Base-by-base conservation (phyloP, 2,113 vertebrate genomes). In the Cercopithecus mona region DNA sequence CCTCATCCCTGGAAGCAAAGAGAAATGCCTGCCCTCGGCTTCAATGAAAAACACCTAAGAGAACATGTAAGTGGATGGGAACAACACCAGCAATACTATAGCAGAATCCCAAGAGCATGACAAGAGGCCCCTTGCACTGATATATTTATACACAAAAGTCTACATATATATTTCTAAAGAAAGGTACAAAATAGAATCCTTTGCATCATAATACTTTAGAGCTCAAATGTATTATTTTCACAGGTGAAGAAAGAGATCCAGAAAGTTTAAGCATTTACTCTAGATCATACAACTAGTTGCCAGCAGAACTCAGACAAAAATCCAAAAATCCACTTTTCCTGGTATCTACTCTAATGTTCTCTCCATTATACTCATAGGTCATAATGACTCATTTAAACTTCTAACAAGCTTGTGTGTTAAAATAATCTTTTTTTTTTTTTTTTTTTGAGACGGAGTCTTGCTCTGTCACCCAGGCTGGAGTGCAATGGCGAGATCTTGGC, bases 121-220 rank as follows among this genome's bases (percentile, higher is more conserved):
- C 6, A 38, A 81, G 12, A 16, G 14, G 12, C 6, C n/a, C 13
- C 18, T 83, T 1, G 3, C 16, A 57, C 20, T 94, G 72, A 50
- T 14, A 83, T 76, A 86, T 76, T 70, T 43, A 32, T 20, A 18
- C 27, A 40, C 13, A 86, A 86, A 92, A 55, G 22, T 27, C 73
- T 48, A 4, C 55, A 38, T 38, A 61, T 40, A n/a, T 48, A 22
- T 38, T 84, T 90, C 73, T 68, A 79, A 7, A 55, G 35, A 83
- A 96, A 81, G 18, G 40, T 22, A 55, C 12, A 76, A 81, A 90
- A 93, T 70, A 68, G 81, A 92, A 85, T 78, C 35, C 13, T 93
- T 76, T 72, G 30, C 59, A 43, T 76, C 25, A 38, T 84, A 23
- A 73, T 72, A 94, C 78, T 82, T 22, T 88, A 88, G 55, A 94